Conservation (phyloP, 2,113 vertebrate genomes). For the Delphinus delphis region DNA sequence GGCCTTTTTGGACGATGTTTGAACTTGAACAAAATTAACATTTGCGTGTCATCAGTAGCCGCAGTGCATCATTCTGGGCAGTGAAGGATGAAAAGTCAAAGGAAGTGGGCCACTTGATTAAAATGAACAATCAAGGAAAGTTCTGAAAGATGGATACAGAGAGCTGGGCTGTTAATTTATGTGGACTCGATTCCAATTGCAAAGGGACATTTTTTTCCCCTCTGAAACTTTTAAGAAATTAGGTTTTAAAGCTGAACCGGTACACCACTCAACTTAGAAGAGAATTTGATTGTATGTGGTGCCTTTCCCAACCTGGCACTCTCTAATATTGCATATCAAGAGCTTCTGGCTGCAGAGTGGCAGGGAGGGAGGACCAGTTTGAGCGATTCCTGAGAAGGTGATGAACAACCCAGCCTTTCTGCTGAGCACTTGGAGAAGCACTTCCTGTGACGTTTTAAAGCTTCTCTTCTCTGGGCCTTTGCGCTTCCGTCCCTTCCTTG, state of each 20-base stretch:
- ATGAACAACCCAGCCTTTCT: background rate
- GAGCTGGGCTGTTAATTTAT: conserved; percentile 80
- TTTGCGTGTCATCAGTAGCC: conserved; percentile 80
- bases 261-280: conserved; percentile 66
- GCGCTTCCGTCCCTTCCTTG: background rate
- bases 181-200: conserved; percentile 81
- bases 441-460: background rate
- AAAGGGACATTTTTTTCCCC: conserved; percentile 74
- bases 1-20: conserved; percentile 74
- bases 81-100: conserved; percentile 78
- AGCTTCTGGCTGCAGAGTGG: background rate
- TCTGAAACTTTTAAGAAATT: conserved; percentile 80
- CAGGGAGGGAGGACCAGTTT: background rate
- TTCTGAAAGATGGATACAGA: conserved; percentile 78
- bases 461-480: background rate
- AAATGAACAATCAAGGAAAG: conserved; percentile 79
- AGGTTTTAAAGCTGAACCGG: conserved; percentile 75
- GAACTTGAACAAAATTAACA: conserved; percentile 82
- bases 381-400: background rate
- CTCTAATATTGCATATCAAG: conserved; percentile 45
- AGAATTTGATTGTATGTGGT: conserved; percentile 67
- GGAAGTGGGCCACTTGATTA: conserved; percentile 81
- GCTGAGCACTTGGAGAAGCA: background rate
- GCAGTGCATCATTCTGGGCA: conserved; percentile 78
- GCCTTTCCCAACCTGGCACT: conserved; percentile 48